Conservation (phyloP, 2,888 invertebrate genomes). For the Parnassius orleans region DNA sequence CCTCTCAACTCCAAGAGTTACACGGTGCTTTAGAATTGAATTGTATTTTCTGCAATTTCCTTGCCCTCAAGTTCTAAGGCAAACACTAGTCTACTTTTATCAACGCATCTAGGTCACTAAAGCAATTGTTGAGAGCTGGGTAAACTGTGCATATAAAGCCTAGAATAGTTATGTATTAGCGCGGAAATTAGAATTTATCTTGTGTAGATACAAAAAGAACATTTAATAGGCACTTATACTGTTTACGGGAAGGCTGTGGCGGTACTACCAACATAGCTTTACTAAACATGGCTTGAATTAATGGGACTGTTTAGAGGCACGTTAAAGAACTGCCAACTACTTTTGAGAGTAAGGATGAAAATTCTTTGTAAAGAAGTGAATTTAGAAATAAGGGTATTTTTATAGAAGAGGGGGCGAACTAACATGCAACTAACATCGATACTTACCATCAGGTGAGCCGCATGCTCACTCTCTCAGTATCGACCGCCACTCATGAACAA, state of each 20-base stretch:
- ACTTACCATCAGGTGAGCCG: too few relatives aligned
- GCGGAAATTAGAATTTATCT: constrained; percentile 17
- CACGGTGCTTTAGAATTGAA: constrained; percentile 22
- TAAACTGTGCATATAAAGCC: constrained; percentile 3
- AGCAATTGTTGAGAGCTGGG: constrained; percentile 32
- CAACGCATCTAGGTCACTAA: constrained; percentile 56
- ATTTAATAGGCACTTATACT: constrained; percentile 21
- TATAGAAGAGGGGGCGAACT: too few relatives aligned
- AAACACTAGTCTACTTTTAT: constrained; percentile 47
- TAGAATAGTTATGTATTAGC: constrained; percentile 7
- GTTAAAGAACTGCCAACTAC: constrained; percentile 16
- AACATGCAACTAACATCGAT: too few relatives aligned
- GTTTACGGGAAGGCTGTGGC: constrained; percentile 4
- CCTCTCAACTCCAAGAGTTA: constrained; percentile 15
- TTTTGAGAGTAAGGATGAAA: background rate
- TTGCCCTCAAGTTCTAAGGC: constrained; percentile 30
- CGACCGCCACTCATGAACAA: too few relatives aligned
- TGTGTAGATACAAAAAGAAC: constrained; percentile 8
- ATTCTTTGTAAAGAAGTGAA: too few relatives aligned
- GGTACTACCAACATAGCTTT: constrained; percentile 2
- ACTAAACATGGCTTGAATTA: constrained; percentile 21
- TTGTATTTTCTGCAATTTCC: constrained; percentile 24
- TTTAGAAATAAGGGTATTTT: too few relatives aligned
- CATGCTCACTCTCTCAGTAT: too few relatives aligned
- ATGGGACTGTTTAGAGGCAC: constrained; percentile 10